Base-by-base conservation (phyloP, 2,797 vertebrate species). In the Cheirogaleus major region DNA sequence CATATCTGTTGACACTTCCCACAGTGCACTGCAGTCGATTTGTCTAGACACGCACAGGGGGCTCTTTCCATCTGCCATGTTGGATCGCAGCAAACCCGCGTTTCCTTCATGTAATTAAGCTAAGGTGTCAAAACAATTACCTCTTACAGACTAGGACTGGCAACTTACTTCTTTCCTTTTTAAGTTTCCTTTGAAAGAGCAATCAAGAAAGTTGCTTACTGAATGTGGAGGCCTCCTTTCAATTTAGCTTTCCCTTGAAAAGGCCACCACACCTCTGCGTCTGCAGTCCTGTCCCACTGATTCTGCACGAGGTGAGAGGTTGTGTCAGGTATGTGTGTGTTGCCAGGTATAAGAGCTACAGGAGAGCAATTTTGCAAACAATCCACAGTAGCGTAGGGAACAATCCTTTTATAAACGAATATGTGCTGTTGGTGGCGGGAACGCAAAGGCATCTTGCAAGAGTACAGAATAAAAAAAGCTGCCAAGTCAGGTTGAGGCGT, bases 401-500 rank as follows among this genome's bases (percentile, higher is more conserved):
- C 55, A 89, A 93, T 87, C 80, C 86, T 95, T 97, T 97, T 88
- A 93, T 96, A 97, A 97, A 96, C 89, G 94, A 97, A 93, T 89
- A 93, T 91, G 85, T 72, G 95, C 86, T 85, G 45, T 92, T 96
- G 89, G 79, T 84, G 78, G 70, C 80, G 89, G 86, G 61, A 48
- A 96, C 0, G 3, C 30, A 69, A 94, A 96, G 52, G 50, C 91
- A 86, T 86, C 75, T 94, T 83, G 65, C 22, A 72, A 89, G 41
- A 61, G 83, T 27, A 57, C 15, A 0, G 13, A 69, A 92, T 91
- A 25, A 45, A 61, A 81, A 96, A 95, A 93, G n/a, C 95, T 96
- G 78, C 93, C 94, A 93, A 76, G 22, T 96, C 93, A 86, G 92
- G 93, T 32, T 92, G 96, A 95, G 79, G 52, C 17, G 2, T 95